Conservation (phyloP, 53 echinoderm and acorn worm species). For the Holothuria leucospilota region DNA sequence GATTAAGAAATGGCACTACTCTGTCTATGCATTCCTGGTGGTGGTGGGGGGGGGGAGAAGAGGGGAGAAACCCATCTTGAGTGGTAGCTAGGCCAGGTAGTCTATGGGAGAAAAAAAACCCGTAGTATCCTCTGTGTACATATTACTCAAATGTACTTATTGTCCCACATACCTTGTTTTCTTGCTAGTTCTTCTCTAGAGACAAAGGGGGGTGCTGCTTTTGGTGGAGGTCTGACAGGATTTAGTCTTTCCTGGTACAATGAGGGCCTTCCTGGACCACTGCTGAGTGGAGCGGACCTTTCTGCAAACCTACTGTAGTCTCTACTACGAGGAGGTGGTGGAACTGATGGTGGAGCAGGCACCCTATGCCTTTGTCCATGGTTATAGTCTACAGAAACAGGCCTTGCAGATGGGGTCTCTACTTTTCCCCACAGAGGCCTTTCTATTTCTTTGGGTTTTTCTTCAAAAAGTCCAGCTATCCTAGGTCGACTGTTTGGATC, state of each 20-base stretch:
- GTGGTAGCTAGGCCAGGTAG: neutral
- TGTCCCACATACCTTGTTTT: slow-evolving; percentile 1
- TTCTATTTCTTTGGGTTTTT: neutral
- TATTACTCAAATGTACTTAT: neutral
- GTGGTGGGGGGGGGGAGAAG: neutral
- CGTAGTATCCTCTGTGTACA: no score
- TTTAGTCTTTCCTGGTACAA: neutral
- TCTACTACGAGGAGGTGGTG: slow-evolving; percentile 22
- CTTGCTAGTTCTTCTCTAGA: slow-evolving; percentile 42
- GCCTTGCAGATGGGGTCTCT: neutral
- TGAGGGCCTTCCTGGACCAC: neutral
- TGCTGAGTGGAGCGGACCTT: neutral
- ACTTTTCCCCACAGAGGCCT: slow-evolving; percentile 1
- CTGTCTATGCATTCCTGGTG: neutral
- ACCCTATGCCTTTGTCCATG: neutral
- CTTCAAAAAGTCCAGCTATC: slow-evolving; percentile 13
- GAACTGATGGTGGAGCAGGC: slow-evolving; percentile 22
- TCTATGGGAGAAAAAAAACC: no score
- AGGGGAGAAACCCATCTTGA: neutral
- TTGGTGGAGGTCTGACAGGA: slow-evolving; percentile 5
- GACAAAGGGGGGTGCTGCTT: neutral
- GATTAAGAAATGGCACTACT: no score
- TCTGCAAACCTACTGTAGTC: slow-evolving; percentile 18
- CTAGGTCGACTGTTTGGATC: slow-evolving; percentile 8
- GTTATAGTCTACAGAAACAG: slow-evolving; percentile 37